Evolutionary conservation across 1,140 invertebrate genomes (phyloP), one percentile per base, ranked within the genome.

Genomic region (Chironomus tepperi): DNA sequence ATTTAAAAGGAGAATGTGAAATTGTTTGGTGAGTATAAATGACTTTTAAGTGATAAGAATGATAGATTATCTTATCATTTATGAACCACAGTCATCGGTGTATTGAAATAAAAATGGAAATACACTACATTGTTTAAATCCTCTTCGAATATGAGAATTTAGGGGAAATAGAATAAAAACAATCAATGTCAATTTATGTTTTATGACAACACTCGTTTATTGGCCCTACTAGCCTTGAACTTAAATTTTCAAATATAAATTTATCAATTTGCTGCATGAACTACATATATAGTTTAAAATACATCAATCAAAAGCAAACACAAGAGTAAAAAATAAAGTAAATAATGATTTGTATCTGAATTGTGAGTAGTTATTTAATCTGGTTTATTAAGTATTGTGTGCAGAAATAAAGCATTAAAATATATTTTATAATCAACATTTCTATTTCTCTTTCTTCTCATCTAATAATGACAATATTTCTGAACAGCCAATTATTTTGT

Each of bases 401-500:
- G 43, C 43, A 47, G 47, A 57, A 57, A 57, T 12, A 57, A 57
- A 57, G 8, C 15, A 3, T n/a, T 57, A 57, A 57, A 57, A 12
- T 12, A 12, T 1, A 12, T 47, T 7, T 47, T 47, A 34, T 2
- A 57, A 15, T 57, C n/a, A 57, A 12, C 47, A 12, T 57, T 47
- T 47, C n/a, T 57, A 57, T n/a, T 15, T 57, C 47, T 57, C 47
- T 12, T 57, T 57, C n/a, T n/a, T 57, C 43, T 47, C 47, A 15
- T n/a, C 47, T 57, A 15, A 8, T 57, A 57, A 12, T 57, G 47
- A 57, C 47, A 57, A 57, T 57, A 57, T 57, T 57, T 57, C 47
- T 57, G 47, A 57, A 57, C 47, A 57, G 47, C 47, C 47, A 57
- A 57, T 57, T 57, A 15, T 57, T 47, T 57, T 57, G 47, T 57